phyloP scores from a whole-genome alignment of 2,797 vertebrate genomes.

The Hyperoplus immaculatus region DNA sequence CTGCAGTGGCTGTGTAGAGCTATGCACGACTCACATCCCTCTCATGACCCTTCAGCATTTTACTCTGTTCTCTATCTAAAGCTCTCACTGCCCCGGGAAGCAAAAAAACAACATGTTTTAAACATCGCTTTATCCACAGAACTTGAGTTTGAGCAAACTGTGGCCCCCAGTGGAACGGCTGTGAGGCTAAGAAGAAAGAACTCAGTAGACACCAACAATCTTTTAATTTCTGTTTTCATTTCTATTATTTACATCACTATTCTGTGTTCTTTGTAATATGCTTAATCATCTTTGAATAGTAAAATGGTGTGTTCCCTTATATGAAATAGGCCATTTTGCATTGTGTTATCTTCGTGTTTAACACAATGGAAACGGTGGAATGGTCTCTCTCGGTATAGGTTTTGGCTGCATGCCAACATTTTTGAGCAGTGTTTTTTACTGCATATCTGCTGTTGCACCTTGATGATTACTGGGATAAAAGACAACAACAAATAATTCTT shows the following conservation, averaged over 20 bases:
- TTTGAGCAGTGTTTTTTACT: constrained; percentile 13
- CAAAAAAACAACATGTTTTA: constrained; percentile 61
- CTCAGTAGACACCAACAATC: constrained; percentile 22
- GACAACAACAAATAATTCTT: constrained; percentile 10
- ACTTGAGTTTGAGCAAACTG: constrained; percentile 50
- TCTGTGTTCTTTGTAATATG: neutral
- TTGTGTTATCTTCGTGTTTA: constrained; percentile 16
- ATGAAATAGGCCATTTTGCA: neutral
- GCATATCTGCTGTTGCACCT: neutral
- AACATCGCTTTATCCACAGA: constrained; percentile 58
- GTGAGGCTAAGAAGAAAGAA: constrained; percentile 44
- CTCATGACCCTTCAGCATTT: constrained; percentile 57
- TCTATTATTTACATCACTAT: constrained; percentile 10
- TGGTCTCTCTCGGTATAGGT: neutral
- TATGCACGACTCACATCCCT: constrained; percentile 76
- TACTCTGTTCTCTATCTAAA: constrained; percentile 57
- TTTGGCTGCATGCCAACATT: neutral
- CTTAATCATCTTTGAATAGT: neutral
- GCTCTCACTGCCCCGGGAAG: constrained; percentile 54
- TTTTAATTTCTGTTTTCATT: constrained; percentile 26
- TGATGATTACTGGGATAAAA: constrained; percentile 20
- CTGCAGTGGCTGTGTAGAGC: constrained; percentile 78
- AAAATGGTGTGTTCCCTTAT: neutral
- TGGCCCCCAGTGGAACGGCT: constrained; percentile 41
- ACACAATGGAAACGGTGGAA: constrained; percentile 13